phyloP scores from a whole-genome alignment of 2,113 vertebrate species.

The Trachemys scripta region DNA sequence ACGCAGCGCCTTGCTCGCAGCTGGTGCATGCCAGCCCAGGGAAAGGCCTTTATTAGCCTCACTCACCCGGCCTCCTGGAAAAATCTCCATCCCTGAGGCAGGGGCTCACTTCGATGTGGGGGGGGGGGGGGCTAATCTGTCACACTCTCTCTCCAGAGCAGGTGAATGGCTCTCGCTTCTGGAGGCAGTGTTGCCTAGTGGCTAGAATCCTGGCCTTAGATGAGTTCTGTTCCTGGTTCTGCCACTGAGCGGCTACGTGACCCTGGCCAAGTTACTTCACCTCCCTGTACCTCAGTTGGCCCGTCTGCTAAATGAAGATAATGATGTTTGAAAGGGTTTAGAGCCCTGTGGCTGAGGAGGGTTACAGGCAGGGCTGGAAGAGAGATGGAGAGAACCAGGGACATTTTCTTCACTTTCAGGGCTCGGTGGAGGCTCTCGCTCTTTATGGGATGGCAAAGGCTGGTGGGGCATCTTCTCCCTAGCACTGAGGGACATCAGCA shows the following conservation, averaged over 20 bases:
- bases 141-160: background rate
- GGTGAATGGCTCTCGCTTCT: background rate
- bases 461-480: no score
- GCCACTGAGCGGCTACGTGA: rapidly evolving
- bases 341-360: background rate
- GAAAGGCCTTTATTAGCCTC: constrained; percentile 42
- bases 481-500: background rate
- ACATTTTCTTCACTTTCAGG: background rate
- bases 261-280: background rate
- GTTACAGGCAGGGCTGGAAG: background rate
- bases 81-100: background rate
- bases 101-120: no score
- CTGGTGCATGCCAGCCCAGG: constrained; percentile 23
- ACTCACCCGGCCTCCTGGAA: background rate
- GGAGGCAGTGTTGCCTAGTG: background rate
- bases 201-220: background rate
- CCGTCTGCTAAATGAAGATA: background rate
- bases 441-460: background rate
- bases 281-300: rapidly evolving
- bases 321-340: background rate
- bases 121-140: rapidly evolving
- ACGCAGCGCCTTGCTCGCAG: constrained; percentile 48
- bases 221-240: background rate
- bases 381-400: background rate
- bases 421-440: background rate